These are phyloP conservation scores for Maccullochella peelii DNA, from an alignment of 2,113 vertebrate species.

Conservation along the genomic window DNA sequence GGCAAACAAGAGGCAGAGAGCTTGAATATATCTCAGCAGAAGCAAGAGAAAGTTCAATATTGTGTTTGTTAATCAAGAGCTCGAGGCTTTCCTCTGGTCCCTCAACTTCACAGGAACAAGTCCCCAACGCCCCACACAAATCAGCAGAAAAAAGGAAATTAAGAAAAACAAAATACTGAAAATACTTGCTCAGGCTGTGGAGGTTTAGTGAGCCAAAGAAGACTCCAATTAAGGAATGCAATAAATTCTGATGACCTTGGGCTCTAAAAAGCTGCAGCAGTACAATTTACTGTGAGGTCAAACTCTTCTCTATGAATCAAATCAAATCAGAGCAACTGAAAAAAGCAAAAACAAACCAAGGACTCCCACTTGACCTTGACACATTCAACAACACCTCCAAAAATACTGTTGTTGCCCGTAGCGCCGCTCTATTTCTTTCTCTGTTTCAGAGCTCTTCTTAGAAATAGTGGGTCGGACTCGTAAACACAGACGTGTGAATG, in stretches of 20 bases:
- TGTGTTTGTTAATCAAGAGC: slow-evolving; percentile 62
- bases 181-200: slow-evolving; percentile 8
- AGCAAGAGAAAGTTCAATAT: slow-evolving; percentile 47
- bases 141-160: slow-evolving; percentile 28
- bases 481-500: slow-evolving; percentile 10
- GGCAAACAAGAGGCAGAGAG: slow-evolving; percentile 16
- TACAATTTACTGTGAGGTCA: slow-evolving; percentile 29
- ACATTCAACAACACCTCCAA: slow-evolving; percentile 47
- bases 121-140: slow-evolving; percentile 19
- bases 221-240: slow-evolving; percentile 29
- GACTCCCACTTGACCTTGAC: slow-evolving; percentile 40
- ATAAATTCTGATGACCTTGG: slow-evolving; percentile 53
- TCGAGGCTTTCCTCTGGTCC: slow-evolving; percentile 49
- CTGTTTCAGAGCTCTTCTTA: not conserved
- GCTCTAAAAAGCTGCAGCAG: slow-evolving; percentile 19
- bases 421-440: not conserved
- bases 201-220: slow-evolving; percentile 34
- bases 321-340: slow-evolving; percentile 28
- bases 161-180: not conserved
- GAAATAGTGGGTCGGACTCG: too few species aligned
- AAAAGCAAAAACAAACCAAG: slow-evolving; percentile 25
- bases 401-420: slow-evolving; percentile 27
- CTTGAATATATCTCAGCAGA: slow-evolving; percentile 29
- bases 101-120: slow-evolving; percentile 29
- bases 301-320: slow-evolving; percentile 37